Base-by-base conservation (phyloP, 2,113 vertebrate species). In the Tetrao urogallus region DNA sequence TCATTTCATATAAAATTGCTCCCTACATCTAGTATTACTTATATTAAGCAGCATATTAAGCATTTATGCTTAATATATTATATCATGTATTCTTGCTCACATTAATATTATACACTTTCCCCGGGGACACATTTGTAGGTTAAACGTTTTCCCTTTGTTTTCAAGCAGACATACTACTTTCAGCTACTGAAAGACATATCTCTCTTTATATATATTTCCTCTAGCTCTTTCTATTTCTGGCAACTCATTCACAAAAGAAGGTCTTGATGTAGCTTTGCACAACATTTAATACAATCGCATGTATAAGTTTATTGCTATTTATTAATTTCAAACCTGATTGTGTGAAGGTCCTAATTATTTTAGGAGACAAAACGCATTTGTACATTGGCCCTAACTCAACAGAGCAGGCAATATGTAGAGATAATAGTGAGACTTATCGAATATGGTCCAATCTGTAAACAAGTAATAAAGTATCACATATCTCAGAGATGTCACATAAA, bases 341-440 rank as follows among this genome's bases (percentile, higher is more conserved):
- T 43, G 11, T 0, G 1, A 40, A 28, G 12, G 86, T 45, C 20
- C 8, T 74, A 42, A 34, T 52, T 69, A 17, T 7, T 5, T 4
- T 47, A 8, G 10, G 1, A 1, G n/a, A 86, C 34, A 86, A 92
- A 30, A 20, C 3, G 0, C 0, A 3, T 69, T 88, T 45, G 11
- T n/a, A 24, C 10, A 30, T 86, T 1, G 6, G 4, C 8, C 36
- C 48, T 6, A 24, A 28, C 22, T 72, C 48, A 61, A 0, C 42
- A 36, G 12, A 57, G 8, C 4, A 65, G 11, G 24, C 13, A 58
- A 6, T 36, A 57, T 61, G 67, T 32, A 32, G 10, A 81, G 12
- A 54, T 66, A 84, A 77, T 5, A 73, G 11, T 14, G 1, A 81
- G 6, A 58, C 25, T 28, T 60, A 65, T n/a, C 10, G 71, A 66